These are phyloP conservation scores for Porites lutea DNA, from an alignment of 64 coral and sea anemone genomes.

Conservation along the genomic window DNA sequence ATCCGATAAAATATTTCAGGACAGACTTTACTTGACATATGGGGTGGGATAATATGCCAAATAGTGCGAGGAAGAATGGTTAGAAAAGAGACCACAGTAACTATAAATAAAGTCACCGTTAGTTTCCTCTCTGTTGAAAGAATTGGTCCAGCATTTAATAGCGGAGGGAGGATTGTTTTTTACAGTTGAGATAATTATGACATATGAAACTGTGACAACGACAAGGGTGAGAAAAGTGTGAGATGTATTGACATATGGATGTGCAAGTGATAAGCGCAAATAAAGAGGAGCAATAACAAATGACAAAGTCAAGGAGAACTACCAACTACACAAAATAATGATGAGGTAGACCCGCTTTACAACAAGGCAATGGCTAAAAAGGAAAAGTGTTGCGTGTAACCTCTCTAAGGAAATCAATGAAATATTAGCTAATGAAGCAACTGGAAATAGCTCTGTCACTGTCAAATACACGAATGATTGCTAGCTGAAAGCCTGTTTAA, in stretches of 20 bases:
- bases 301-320: background rate
- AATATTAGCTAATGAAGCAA: background rate
- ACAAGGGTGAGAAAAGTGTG: background rate
- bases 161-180: background rate
- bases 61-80: background rate
- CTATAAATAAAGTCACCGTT: slow-evolving; percentile 16
- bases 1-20: background rate
- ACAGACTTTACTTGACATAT: background rate
- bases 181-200: background rate
- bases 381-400: background rate
- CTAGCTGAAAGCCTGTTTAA: background rate
- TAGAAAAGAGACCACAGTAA: background rate
- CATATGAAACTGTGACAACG: background rate
- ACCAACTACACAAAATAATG: background rate
- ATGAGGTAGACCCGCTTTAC: background rate
- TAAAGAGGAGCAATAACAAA: background rate
- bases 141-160: background rate
- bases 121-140: background rate
- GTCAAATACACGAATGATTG: background rate
- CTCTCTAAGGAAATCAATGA: slow-evolving; percentile 3
- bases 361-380: slow-evolving; percentile 5
- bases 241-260: background rate
- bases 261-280: too few species aligned
- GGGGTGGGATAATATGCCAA: background rate
- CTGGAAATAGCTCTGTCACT: background rate